phyloP scores from a whole-genome alignment of 2,113 vertebrate species.

The Corythornis cristatus region DNA sequence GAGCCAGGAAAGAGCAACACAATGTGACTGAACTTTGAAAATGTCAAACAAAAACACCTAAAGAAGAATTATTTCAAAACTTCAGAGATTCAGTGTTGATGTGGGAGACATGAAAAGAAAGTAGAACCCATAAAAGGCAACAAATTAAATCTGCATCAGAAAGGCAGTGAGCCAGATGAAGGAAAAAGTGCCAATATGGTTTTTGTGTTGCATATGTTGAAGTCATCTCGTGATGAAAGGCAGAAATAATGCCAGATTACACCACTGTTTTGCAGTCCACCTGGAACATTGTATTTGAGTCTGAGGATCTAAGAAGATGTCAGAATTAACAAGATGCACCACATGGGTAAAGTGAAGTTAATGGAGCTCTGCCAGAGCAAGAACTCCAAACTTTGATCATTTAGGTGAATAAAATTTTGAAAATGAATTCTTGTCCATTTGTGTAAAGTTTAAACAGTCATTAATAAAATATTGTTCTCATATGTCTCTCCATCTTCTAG shows the following conservation, averaged over 20 bases:
- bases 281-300: not conserved
- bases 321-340: not conserved
- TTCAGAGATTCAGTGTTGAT: not conserved
- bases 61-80: not conserved
- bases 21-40: not conserved
- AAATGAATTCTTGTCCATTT: not conserved
- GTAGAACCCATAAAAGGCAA: not conserved
- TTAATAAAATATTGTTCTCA: not conserved
- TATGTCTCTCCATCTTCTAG: not conserved
- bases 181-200: not conserved
- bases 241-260: not conserved
- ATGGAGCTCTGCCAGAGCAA: not conserved
- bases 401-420: not conserved
- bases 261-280: not conserved
- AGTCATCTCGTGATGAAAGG: not conserved
- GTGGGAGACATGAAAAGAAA: not conserved
- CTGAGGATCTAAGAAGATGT: not conserved
- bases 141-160: not conserved
- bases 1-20: not conserved
- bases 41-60: not conserved
- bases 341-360: not conserved
- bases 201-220: not conserved
- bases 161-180: not conserved
- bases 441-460: not conserved
- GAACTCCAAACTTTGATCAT: not conserved